These are phyloP conservation scores for Lepidonotus clava DNA, from an alignment of 2,888 invertebrate genomes.

Conservation along the genomic window DNA sequence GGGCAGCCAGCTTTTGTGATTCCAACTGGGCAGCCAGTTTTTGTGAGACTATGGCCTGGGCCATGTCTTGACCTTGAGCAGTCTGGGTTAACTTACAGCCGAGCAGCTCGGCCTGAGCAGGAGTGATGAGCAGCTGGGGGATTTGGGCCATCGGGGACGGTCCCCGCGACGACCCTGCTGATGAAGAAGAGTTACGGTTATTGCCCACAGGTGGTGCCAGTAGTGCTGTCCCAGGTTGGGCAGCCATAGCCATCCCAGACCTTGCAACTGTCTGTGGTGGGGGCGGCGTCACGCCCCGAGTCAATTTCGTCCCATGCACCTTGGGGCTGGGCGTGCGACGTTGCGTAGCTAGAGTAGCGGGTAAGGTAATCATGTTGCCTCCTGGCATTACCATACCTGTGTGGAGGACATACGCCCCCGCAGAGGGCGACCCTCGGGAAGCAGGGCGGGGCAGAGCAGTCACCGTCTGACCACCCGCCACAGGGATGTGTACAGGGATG, in stretches of 20 bases:
- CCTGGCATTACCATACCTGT: slow-evolving; percentile 12
- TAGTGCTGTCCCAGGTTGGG: neutral
- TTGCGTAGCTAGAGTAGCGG: neutral
- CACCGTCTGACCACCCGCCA: neutral
- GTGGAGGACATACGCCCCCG: neutral
- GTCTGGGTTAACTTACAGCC: neutral
- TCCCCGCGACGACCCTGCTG: neutral
- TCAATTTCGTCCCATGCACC: neutral
- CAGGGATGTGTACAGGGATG: slow-evolving; percentile 28
- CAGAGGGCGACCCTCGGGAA: neutral
- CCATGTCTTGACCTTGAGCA: neutral
- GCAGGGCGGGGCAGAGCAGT: neutral
- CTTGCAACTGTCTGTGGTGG: neutral
- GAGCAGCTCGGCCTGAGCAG: slow-evolving; percentile 23
- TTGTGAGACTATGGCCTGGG: neutral
- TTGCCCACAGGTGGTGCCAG: neutral
- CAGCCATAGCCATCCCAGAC: neutral
- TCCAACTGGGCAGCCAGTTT: neutral
- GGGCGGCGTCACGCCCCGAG: neutral
- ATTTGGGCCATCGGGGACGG: neutral
- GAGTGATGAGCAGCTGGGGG: slow-evolving; percentile 30
- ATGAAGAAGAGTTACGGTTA: neutral
- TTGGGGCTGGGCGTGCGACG: slow-evolving; percentile 29
- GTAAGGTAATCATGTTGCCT: slow-evolving; percentile 11
- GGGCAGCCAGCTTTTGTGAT: neutral